phyloP scores from a whole-genome alignment of 2,113 vertebrate genomes.

The Heterochromis multidens region DNA sequence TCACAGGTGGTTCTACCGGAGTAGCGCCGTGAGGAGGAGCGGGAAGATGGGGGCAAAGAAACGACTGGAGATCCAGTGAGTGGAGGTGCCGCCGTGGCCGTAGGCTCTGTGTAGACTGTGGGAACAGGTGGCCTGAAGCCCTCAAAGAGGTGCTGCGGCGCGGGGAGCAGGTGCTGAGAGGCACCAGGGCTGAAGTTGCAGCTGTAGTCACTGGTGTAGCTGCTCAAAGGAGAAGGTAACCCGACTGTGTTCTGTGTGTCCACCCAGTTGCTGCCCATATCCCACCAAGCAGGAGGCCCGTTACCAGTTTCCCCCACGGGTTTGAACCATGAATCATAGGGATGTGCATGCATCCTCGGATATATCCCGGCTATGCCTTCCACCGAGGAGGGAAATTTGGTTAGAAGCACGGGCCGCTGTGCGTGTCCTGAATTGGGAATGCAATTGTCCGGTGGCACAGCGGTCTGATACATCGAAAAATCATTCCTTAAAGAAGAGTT shows the following conservation, averaged over 20 bases:
- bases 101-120: conserved; percentile 80
- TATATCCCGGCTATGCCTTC: conserved; percentile 89
- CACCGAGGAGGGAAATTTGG: conserved; percentile 88
- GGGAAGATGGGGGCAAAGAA: conserved; percentile 75
- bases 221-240: conserved; percentile 81
- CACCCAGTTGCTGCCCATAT: conserved; percentile 87
- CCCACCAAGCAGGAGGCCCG: conserved; percentile 89
- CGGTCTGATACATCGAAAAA: conserved; percentile 85
- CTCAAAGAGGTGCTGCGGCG: conserved; percentile 90
- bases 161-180: conserved; percentile 82
- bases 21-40: conserved; percentile 81
- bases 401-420: conserved; percentile 85
- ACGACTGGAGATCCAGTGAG: conserved; percentile 73
- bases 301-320: conserved; percentile 80
- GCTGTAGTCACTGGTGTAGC: conserved; percentile 88
- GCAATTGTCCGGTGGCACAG: conserved; percentile 50
- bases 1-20: conserved; percentile 88
- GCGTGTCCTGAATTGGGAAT: conserved; percentile 75
- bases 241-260: conserved; percentile 85
- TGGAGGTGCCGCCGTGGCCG: conserved; percentile 67
- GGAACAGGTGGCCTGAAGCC: conserved; percentile 88
- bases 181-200: conserved; percentile 81
- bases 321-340: conserved; percentile 90
- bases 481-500: conserved; percentile 85
- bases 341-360: conserved; percentile 82